Base-by-base conservation (phyloP, 2,888 invertebrate genomes). In the Platycheirus albimanus region DNA sequence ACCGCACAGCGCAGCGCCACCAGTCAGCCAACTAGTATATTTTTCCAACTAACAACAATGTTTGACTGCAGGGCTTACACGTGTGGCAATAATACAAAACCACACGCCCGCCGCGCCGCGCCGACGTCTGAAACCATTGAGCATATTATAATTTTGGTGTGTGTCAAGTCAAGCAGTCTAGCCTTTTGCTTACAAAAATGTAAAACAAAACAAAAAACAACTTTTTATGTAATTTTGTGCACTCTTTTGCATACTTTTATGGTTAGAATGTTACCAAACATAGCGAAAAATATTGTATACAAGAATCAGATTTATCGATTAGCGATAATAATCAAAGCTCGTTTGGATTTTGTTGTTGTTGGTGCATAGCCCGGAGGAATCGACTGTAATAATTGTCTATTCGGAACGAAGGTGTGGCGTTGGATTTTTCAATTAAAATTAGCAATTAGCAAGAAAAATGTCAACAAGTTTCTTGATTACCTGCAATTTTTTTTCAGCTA, bases 381-480 rank as follows among this genome's bases (percentile, higher is more conserved):
- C 45, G 13, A 45, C 24, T 33, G 36, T 36, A 64, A 49, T 10
- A 20, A 51, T 64, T 45, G 61, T 45, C 61, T 78, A 67, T 69
- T 52, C 41, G 72, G 56, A 24, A 33, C 15, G 63, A 72, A 56
- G 83, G 83, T 63, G 83, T 74, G 83, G 67, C 69, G 64, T 78
- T 63, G 54, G 72, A 69, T 72, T 78, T 61, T 83, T 78, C 83
- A 78, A 83, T 83, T 83, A 83, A 83, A 83, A 83, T 43, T 78
- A 38, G 61, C 83, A 83, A 83, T 78, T 83, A 83, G 83, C 38
- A 41, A 49, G 69, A 69, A 81, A 78, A 83, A 41, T 78, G 83
- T 83, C 83, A 83, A 78, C 83, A 72, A 67, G 61, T 51, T 36
- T 19, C 24, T 77, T 66, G 78, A 56, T 72, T 78, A 58, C 24